Evolutionary conservation across 2,113 vertebrate species (phyloP).

Genomic region (Pogonocichla stellata): DNA sequence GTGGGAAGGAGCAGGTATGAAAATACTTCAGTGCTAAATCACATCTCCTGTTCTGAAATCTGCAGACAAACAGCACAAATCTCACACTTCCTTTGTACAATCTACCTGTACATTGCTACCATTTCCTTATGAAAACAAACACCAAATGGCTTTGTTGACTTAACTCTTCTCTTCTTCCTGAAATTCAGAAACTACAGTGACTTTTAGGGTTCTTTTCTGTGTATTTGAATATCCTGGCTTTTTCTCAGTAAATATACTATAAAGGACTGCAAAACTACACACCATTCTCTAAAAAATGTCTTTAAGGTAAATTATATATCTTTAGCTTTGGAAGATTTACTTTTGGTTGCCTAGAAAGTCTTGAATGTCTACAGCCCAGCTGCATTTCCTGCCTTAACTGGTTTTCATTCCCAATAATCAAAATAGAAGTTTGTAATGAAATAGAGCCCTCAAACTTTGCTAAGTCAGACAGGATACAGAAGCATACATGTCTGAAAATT

Average conservation of each 20-base stretch:
- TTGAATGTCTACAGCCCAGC: not conserved
- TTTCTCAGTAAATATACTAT: not conserved
- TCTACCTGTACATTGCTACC: not conserved
- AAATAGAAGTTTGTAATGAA: not conserved
- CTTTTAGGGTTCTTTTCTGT: not conserved
- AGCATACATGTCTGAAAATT: not conserved
- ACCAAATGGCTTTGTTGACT: not conserved
- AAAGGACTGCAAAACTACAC: not conserved
- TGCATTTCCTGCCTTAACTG: not conserved
- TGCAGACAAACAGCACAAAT: not conserved
- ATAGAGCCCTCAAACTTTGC: not conserved
- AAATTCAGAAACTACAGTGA: not conserved
- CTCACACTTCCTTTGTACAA: not conserved
- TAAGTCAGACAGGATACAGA: not conserved
- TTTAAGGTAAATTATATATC: not conserved
- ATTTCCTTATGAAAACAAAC: not conserved
- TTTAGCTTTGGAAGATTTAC: not conserved
- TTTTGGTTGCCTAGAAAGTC: not conserved
- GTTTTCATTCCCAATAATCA: not conserved
- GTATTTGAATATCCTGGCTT: not conserved
- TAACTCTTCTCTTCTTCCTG: not conserved
- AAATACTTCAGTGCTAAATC: not conserved
- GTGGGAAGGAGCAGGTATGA: not conserved
- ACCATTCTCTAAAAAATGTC: not conserved
- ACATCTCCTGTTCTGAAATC: not conserved